Conservation (phyloP, 2,797 vertebrate genomes). For the Babyrousa celebensis region DNA sequence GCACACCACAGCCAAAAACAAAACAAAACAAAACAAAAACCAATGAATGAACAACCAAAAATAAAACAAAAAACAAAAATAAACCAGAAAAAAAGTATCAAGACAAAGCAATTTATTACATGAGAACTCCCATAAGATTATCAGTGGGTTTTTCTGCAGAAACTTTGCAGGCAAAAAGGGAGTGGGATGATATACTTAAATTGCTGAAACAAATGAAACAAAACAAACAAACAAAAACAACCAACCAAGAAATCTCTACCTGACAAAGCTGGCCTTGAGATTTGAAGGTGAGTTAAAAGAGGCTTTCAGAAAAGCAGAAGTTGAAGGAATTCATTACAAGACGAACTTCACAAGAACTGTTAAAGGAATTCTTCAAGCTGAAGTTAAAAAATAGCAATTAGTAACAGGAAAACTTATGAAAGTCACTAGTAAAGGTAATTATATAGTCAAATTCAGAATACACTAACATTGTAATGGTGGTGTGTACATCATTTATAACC, state of each 20-base stretch:
- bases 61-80: too few relatives aligned
- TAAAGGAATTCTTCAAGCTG: not conserved
- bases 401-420: not conserved
- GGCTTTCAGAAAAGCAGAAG: not conserved
- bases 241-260: not conserved
- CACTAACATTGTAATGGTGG: not conserved
- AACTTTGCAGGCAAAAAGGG: not conserved
- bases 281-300: not conserved
- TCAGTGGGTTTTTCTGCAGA: not conserved
- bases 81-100: too few relatives aligned
- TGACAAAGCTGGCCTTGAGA: not conserved
- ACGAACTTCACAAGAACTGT: not conserved
- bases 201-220: not conserved
- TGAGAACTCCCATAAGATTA: not conserved
- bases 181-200: not conserved
- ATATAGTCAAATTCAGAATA: not conserved
- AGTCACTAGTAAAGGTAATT: not conserved
- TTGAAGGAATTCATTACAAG: not conserved
- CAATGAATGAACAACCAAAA: too few relatives aligned
- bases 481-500: not conserved
- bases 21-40: too few relatives aligned
- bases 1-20: too few relatives aligned
- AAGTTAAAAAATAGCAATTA: not conserved
- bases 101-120: not conserved
- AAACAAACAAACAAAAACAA: not conserved